phyloP scores from a whole-genome alignment of 1,140 invertebrate species.

The Diorhabda elongata region DNA sequence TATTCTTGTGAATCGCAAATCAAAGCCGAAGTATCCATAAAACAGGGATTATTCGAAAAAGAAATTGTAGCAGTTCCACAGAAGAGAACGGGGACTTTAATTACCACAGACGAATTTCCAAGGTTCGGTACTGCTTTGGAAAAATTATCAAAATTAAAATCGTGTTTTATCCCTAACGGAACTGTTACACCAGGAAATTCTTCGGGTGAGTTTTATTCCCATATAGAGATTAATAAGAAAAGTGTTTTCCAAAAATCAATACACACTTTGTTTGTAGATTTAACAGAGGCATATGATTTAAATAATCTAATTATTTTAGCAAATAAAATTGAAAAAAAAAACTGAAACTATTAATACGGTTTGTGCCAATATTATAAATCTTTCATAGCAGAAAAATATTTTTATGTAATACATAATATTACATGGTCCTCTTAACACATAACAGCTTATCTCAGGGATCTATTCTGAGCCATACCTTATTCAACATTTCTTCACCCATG shows the following conservation, averaged over 20 bases:
- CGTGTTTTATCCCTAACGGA: constrained; percentile 62
- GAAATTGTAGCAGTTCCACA: constrained; percentile 67
- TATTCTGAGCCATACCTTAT: too few relatives aligned
- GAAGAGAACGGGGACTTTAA: constrained; percentile 51
- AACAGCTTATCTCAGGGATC: too few relatives aligned
- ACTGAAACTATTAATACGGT: too few relatives aligned
- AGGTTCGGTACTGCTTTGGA: constrained; percentile 58
- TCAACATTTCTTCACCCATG: too few relatives aligned
- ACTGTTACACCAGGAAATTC: constrained; percentile 76
- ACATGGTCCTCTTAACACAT: too few relatives aligned
- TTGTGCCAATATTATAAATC: too few relatives aligned
- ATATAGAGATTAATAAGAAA: background rate
- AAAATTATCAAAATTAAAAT: constrained; percentile 57
- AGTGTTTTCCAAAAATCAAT: background rate
- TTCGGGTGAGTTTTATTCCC: constrained; percentile 53
- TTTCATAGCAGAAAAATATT: too few relatives aligned
- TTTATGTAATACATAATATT: too few relatives aligned
- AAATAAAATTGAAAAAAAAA: too few relatives aligned
- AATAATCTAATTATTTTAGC: too few relatives aligned
- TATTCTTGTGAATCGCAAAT: constrained; percentile 72
- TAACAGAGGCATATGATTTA: too few relatives aligned
- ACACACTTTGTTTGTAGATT: too few relatives aligned
- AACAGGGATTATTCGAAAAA: constrained; percentile 62
- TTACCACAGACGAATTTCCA: constrained; percentile 68
- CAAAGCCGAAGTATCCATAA: constrained; percentile 61